Evolutionary conservation across 1,140 invertebrate species (phyloP), one percentile per base, ranked within the genome.

Genomic region (Lasioglossum albipes): DNA sequence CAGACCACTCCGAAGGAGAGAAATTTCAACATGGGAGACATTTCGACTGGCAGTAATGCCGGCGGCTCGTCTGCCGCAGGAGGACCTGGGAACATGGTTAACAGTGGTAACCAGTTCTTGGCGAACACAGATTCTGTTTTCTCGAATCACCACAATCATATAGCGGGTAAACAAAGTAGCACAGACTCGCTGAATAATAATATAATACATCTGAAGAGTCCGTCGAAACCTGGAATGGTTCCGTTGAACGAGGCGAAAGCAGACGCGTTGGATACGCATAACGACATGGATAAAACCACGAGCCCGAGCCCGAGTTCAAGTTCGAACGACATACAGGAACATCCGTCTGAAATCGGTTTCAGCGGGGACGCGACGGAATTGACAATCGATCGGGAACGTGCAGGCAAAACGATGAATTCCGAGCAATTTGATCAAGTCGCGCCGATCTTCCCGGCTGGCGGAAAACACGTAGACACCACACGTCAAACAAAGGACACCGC

Each of bases 131-230:
- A 91, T 22, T 77, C 88, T 31, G 89, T 91, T 16, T 93, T 91
- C 69, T 68, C 89, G 22, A 92, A 90, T 83, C 89, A 90, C 54
- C 89, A 91, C 87, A 91, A 91, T 90, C 90, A 92, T 20, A 83
- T 88, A 72, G 69, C 78, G 22, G 88, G 68, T 84, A 89, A 90
- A 36, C 83, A 84, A 74, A 84, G 82, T 71, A 85, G 67, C 64
- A 71, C 79, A 7, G 86, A 90, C 57, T 67, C 81, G 9, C 59
- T 88, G 36, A 90, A 89, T 84, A 90, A 89, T 84, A 90, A 90
- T 27, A 88, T 92, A 49, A 81, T 90, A 45, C 90, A 92, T 70
- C 54, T 91, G 31, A 91, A 91, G 59, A 85, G 87, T 77, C 84
- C 90, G 20, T 75, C 84, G n/a, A 91, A 90, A 59, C 83, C 87